Conservation (phyloP, 2,113 vertebrate genomes). For the Quiscalus mexicanus region DNA sequence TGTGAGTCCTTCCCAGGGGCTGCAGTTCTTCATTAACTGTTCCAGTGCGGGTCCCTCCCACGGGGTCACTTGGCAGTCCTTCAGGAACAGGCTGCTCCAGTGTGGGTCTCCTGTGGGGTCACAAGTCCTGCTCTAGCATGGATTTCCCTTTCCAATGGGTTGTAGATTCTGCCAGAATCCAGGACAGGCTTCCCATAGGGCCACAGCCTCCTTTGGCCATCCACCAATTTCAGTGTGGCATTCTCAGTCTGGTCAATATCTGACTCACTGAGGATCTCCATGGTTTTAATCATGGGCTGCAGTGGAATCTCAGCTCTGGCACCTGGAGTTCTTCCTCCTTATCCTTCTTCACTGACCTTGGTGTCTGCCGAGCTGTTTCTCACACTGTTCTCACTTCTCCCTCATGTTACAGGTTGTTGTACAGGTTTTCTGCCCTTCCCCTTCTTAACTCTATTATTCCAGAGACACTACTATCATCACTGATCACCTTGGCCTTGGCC, state of each 20-base stretch:
- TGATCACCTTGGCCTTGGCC: not conserved
- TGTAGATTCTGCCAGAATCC: not conserved
- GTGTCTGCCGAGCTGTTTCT: not conserved
- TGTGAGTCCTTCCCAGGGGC: not conserved
- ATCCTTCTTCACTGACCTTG: not conserved
- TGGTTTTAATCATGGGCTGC: not conserved
- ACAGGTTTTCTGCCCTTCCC: not conserved
- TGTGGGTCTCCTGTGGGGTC: no score
- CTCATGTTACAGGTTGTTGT: not conserved
- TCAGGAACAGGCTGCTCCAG: not conserved
- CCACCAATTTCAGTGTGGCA: not conserved
- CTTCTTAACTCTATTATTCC: not conserved
- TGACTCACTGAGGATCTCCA: not conserved
- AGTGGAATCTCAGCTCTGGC: not conserved
- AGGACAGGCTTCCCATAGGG: not conserved
- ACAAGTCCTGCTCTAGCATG: not conserved
- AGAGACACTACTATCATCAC: not conserved
- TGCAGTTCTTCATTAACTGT: not conserved
- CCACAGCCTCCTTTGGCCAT: not conserved
- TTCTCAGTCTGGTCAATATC: not conserved
- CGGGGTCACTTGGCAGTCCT: not conserved
- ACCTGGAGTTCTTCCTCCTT: not conserved
- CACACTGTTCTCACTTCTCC: not conserved
- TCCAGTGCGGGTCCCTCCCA: not conserved
- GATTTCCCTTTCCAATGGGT: not conserved